Conservation (phyloP, 2,113 vertebrate genomes). For the Terrapene triunguis region DNA sequence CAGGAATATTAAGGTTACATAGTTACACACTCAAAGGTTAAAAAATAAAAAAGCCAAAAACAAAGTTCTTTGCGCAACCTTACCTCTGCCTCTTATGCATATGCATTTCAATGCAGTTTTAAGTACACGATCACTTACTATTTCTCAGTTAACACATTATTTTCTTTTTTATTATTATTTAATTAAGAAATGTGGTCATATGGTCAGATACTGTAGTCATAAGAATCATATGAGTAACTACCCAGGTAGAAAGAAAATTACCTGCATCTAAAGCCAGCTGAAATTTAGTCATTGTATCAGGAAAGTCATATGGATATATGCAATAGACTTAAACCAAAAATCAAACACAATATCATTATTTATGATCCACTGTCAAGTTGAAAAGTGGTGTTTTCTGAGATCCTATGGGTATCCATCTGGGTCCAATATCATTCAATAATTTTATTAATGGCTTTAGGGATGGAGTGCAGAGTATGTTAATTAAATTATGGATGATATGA, state of each 20-base stretch:
- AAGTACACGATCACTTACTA: background rate
- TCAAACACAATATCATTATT: background rate
- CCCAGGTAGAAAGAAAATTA: background rate
- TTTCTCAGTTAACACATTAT: background rate
- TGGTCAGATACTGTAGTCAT: background rate
- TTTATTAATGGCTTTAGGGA: background rate
- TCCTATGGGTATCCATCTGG: background rate
- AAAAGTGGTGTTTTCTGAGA: background rate
- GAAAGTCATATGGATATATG: background rate
- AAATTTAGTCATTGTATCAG: background rate
- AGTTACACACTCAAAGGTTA: background rate
- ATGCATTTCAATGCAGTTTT: background rate
- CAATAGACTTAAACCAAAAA: background rate
- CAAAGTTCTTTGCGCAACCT: background rate
- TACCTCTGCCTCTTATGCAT: background rate
- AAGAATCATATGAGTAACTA: background rate
- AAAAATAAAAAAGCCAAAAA: background rate
- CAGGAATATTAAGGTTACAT: background rate
- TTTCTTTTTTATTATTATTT: background rate
- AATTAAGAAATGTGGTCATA: background rate
- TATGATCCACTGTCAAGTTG: background rate
- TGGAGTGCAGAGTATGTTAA: background rate
- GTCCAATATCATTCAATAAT: background rate
- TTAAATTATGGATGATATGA: background rate
- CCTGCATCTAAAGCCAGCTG: background rate